A percentile compares a stretch with the other conserved stretches of the same genome.
Evolutionary conservation across 2,888 invertebrate species (phyloP).

Genomic region (Drosophila recens): DNA sequence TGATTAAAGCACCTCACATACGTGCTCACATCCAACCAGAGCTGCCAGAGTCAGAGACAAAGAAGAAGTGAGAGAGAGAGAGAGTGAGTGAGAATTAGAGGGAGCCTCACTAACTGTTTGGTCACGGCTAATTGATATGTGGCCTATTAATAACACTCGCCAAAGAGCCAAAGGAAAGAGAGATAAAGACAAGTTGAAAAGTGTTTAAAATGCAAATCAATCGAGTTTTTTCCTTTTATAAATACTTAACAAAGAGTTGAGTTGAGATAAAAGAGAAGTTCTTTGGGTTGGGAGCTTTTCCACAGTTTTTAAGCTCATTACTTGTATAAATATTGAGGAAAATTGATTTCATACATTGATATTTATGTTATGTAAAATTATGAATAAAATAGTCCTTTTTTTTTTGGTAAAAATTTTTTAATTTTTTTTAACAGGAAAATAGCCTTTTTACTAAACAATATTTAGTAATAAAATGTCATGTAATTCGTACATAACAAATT

Average conservation of each 20-base stretch:
- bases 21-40: neutral
- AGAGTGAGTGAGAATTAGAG: neutral
- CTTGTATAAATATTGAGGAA: neutral
- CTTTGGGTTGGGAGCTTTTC: neutral
- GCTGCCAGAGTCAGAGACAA: neutral
- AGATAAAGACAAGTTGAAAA: neutral
- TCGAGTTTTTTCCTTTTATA: neutral
- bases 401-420: too few species aligned
- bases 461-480: neutral
- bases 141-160: constrained; percentile 39
- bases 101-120: constrained; percentile 13
- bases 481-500: neutral
- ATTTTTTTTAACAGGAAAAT: too few species aligned
- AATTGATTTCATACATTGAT: too few species aligned
- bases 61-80: neutral
- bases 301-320: neutral
- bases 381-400: too few species aligned
- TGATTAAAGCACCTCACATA: constrained; percentile 49
- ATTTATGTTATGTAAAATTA: too few species aligned
- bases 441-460: too few species aligned
- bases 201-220: constrained; percentile 17
- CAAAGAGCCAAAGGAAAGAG: neutral
- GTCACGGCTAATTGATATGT: constrained; percentile 46
- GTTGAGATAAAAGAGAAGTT: neutral
- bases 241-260: neutral